Conservation (phyloP, 2,113 vertebrate genomes). For the Limanda limanda region DNA sequence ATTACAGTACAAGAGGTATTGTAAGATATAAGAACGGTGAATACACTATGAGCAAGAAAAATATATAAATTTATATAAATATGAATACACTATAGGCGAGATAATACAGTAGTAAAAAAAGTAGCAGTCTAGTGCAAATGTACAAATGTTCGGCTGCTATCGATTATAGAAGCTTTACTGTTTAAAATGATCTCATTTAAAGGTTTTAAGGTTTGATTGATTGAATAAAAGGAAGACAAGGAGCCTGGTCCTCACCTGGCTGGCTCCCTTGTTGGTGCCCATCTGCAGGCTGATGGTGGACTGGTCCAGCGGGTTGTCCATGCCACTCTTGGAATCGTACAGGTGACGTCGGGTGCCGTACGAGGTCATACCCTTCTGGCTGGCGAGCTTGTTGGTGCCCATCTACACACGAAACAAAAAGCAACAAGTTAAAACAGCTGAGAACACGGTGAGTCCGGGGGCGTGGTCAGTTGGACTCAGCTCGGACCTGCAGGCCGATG, state of each 20-base stretch:
- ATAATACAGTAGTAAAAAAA: too few relatives aligned
- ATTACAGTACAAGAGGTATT: too few relatives aligned
- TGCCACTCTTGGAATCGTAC: slow-evolving; percentile 90
- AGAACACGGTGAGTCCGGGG: neutral
- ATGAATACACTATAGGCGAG: too few relatives aligned
- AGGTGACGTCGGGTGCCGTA: slow-evolving; percentile 93
- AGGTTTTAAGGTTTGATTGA: too few relatives aligned
- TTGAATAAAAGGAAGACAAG: too few relatives aligned
- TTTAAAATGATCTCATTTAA: too few relatives aligned
- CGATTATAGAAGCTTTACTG: too few relatives aligned
- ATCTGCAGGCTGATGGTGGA: slow-evolving; percentile 96
- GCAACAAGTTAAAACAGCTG: neutral
- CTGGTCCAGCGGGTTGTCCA: slow-evolving; percentile 91
- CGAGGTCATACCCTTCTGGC: slow-evolving; percentile 96
- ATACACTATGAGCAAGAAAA: too few relatives aligned
- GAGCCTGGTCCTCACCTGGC: slow-evolving; percentile 82
- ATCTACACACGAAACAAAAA: slow-evolving; percentile 79
- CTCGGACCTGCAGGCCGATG: slow-evolving; percentile 91
- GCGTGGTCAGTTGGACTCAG: neutral
- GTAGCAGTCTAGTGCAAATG: too few relatives aligned
- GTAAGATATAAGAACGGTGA: too few relatives aligned
- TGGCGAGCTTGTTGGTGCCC: slow-evolving; percentile 96
- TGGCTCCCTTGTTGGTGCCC: slow-evolving; percentile 96
- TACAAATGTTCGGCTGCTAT: too few relatives aligned
- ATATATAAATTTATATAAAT: too few relatives aligned